Percentiles rank a stretch among this genome's conserved stretches.
Evolutionary conservation across 1,140 invertebrate species (phyloP).

Genomic region (Sitophilus oryzae): DNA sequence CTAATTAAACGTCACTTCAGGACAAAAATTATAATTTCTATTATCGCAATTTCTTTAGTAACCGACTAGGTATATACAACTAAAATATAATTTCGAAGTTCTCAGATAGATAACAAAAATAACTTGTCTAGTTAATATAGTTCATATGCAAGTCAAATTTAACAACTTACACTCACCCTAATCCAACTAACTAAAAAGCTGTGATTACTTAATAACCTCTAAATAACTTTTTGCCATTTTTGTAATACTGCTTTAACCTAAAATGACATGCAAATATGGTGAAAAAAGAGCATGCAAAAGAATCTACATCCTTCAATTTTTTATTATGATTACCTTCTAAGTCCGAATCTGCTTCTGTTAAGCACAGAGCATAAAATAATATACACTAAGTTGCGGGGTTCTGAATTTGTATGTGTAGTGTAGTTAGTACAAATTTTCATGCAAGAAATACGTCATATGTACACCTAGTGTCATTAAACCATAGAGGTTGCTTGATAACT

Average conservation of each 20-base stretch:
- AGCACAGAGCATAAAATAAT: slow-evolving; percentile 35
- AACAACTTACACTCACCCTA: slow-evolving; percentile 10
- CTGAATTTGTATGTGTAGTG: not conserved
- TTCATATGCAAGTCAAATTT: not conserved
- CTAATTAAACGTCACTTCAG: too few relatives aligned
- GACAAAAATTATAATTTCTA: too few relatives aligned
- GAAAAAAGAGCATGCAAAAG: not conserved
- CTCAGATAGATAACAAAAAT: too few relatives aligned
- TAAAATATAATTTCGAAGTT: too few relatives aligned
- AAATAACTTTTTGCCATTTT: slow-evolving; percentile 11
- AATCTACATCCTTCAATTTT: not conserved
- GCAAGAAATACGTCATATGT: slow-evolving; percentile 9
- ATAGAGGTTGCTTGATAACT: too few relatives aligned
- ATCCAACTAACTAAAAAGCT: not conserved
- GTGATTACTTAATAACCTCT: slow-evolving; percentile 6
- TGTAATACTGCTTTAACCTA: slow-evolving; percentile 6
- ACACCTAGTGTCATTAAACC: too few relatives aligned
- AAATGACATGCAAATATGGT: slow-evolving; percentile 4
- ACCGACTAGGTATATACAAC: too few relatives aligned
- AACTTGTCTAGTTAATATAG: too few relatives aligned
- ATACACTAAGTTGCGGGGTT: slow-evolving; percentile 25
- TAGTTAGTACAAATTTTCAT: slow-evolving; percentile 4
- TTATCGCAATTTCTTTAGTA: too few relatives aligned
- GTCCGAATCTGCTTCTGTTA: slow-evolving; percentile 41
- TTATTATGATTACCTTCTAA: slow-evolving; percentile 39